A percentile compares a stretch with the other conserved stretches of the same genome.
phyloP scores from a whole-genome alignment of 2,888 invertebrate genomes.

The Erebia aethiops region DNA sequence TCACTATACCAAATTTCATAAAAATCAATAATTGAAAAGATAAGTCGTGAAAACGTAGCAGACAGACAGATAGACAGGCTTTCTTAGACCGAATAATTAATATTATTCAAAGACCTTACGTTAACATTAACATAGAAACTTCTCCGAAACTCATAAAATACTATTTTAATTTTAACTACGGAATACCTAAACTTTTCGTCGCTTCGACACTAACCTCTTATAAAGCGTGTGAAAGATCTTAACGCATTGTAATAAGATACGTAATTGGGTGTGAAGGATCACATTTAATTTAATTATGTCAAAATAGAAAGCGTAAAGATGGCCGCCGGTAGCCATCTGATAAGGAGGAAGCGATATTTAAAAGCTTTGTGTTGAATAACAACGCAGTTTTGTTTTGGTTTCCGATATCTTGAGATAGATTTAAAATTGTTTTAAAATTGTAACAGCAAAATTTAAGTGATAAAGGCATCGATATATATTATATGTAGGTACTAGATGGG shows the following conservation, averaged over 20 bases:
- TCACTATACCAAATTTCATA: no score
- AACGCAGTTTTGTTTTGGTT: not conserved
- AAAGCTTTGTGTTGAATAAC: conserved; percentile 9
- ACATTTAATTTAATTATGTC: conserved; percentile 39
- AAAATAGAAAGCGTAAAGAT: conserved; percentile 28
- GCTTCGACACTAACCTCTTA: conserved; percentile 5
- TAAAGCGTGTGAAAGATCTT: conserved; percentile 42
- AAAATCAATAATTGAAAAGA: no score
- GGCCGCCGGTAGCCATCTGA: conserved; percentile 11
- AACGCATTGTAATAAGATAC: conserved; percentile 33
- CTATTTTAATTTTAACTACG: not conserved
- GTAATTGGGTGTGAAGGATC: conserved; percentile 40
- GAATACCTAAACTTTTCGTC: not conserved
- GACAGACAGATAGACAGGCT: no score
- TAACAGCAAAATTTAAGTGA: no score
- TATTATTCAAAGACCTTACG: no score
- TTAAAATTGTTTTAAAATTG: no score
- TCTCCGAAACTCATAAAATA: no score
- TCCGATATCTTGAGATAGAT: not conserved
- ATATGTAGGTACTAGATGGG: no score
- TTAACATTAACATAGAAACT: no score
- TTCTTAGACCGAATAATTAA: no score
- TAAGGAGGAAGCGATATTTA: conserved; percentile 18
- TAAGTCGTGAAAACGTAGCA: no score
- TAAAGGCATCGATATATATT: no score